Conservation (phyloP, 2,113 vertebrate species). For the Nasalis larvatus region DNA sequence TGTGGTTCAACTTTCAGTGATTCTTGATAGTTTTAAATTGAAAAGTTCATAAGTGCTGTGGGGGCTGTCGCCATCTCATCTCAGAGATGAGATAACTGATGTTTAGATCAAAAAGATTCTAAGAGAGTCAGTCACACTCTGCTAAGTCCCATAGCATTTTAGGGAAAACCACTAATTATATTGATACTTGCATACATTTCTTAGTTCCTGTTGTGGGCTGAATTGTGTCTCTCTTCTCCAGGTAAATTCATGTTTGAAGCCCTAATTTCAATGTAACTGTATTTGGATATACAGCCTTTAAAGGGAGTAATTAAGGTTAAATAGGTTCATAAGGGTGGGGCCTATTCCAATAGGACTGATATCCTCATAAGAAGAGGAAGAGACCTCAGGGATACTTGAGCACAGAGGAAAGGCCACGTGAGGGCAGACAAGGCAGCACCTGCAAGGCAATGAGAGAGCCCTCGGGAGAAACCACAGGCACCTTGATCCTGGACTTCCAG, state of each 20-base stretch:
- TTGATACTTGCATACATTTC: background rate
- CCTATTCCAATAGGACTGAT: background rate
- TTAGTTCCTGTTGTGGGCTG: background rate
- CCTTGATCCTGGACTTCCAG: background rate
- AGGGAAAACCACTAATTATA: background rate
- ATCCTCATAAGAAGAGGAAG: background rate
- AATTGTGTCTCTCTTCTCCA: background rate
- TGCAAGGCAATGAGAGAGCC: background rate
- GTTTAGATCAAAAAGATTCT: background rate
- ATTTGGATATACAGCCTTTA: background rate
- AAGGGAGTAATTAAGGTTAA: background rate
- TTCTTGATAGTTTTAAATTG: background rate
- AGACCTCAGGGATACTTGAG: accelerated
- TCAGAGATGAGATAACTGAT: background rate
- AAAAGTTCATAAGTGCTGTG: background rate
- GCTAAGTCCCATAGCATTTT: background rate
- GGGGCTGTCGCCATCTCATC: background rate
- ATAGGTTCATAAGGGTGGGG: background rate
- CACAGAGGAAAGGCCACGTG: background rate
- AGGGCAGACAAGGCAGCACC: background rate
- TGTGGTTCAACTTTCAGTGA: background rate
- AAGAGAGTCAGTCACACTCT: background rate
- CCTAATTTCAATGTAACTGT: background rate
- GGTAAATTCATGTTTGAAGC: background rate
- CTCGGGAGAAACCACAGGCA: background rate